phyloP scores from a whole-genome alignment of 1,140 invertebrate genomes.

The Drosophila truncata region DNA sequence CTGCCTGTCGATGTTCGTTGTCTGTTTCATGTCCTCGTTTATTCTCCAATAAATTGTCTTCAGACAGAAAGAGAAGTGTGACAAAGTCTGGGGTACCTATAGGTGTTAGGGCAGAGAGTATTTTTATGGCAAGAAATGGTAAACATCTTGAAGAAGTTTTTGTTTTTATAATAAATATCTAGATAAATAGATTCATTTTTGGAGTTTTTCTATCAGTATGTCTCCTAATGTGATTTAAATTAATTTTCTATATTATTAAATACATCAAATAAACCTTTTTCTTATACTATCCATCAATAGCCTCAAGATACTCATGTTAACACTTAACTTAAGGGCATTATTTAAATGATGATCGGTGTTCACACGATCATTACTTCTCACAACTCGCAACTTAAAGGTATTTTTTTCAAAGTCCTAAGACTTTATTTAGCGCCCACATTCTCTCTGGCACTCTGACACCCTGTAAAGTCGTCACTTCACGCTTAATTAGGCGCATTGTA shows the following conservation, averaged over 20 bases:
- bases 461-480: constrained; percentile 72
- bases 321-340: constrained; percentile 13
- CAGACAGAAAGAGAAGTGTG: constrained; percentile 11
- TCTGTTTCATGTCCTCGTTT: constrained; percentile 34
- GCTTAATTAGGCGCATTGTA: constrained; percentile 73
- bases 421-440: constrained; percentile 54
- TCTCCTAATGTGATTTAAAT: background rate
- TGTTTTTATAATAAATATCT: background rate
- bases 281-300: background rate
- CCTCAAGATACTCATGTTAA: background rate
- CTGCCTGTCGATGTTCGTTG: constrained; percentile 46
- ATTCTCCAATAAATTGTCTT: constrained; percentile 32
- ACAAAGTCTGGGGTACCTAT: background rate
- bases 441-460: constrained; percentile 26
- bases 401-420: constrained; percentile 3
- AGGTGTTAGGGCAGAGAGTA: background rate
- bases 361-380: constrained; percentile 32
- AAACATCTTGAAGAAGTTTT: background rate
- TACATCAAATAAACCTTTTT: background rate
- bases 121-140: background rate
- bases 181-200: background rate
- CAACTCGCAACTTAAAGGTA: background rate
- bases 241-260: background rate
- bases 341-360: constrained; percentile 31
- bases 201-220: background rate